phyloP scores from a whole-genome alignment of 2,888 invertebrate genomes.

The Drosophila tanythrix region DNA sequence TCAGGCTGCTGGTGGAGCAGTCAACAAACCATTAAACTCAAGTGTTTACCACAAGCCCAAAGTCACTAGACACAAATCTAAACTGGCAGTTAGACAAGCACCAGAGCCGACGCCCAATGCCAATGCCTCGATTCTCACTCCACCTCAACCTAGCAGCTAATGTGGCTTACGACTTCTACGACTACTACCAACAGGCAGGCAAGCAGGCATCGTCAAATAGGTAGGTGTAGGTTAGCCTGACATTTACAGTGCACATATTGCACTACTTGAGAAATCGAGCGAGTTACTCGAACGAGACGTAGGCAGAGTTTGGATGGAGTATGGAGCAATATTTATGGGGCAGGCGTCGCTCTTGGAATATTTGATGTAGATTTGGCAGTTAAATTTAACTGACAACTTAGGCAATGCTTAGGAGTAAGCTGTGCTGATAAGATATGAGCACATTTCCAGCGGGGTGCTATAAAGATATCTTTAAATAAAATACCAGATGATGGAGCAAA shows the following conservation, averaged over 20 bases:
- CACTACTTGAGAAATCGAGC: conserved; percentile 45
- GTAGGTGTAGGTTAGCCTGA: conserved; percentile 48
- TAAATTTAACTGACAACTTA: conserved; percentile 50
- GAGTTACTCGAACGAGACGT: conserved; percentile 33
- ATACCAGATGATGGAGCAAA: not conserved
- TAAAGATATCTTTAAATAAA: conserved; percentile 4
- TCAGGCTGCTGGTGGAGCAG: conserved; percentile 48
- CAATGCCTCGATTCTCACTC: not conserved
- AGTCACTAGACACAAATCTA: conserved; percentile 81
- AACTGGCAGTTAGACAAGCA: conserved; percentile 78
- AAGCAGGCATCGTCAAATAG: conserved; percentile 51
- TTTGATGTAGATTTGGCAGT: conserved; percentile 51
- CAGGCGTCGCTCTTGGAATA: conserved; percentile 26
- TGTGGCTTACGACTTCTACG: conserved; percentile 19
- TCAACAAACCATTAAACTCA: conserved; percentile 80
- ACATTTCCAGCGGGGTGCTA: not conserved
- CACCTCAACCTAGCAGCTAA: conserved; percentile 16
- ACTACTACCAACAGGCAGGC: not conserved
- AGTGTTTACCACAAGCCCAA: conserved; percentile 78
- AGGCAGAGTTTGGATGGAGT: not conserved
- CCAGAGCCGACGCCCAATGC: conserved; percentile 17
- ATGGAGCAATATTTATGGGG: conserved; percentile 35
- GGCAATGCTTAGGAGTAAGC: conserved; percentile 24
- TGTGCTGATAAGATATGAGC: conserved; percentile 25
- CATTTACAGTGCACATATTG: conserved; percentile 36